Conservation (phyloP, 2,113 vertebrate genomes). For the Collichthys lucidus region DNA sequence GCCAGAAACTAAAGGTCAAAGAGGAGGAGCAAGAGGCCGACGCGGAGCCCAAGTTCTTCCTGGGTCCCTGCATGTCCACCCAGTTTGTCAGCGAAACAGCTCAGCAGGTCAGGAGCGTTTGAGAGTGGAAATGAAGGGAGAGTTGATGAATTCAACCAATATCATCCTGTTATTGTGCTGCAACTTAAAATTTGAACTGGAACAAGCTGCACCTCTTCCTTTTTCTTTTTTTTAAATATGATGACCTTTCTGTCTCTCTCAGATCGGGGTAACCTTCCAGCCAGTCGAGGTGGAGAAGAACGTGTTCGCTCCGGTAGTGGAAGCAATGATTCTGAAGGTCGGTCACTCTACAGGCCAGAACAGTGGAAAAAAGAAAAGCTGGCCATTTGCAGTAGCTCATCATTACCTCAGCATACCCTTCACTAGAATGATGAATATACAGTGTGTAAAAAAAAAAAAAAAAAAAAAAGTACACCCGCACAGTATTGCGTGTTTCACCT, state of each 20-base stretch:
- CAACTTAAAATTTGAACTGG: neutral
- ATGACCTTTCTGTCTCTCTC: constrained; percentile 48
- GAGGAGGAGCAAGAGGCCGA: constrained; percentile 92
- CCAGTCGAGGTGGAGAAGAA: constrained; percentile 93
- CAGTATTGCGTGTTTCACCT: constrained; percentile 37
- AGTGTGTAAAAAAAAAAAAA: neutral
- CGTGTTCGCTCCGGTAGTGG: constrained; percentile 91
- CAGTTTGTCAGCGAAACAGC: constrained; percentile 91
- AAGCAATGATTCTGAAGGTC: constrained; percentile 98
- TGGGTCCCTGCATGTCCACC: constrained; percentile 86
- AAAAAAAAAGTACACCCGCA: neutral
- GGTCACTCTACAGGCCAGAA: constrained; percentile 18
- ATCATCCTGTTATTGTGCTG: neutral
- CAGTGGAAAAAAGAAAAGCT: neutral
- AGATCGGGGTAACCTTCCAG: constrained; percentile 95
- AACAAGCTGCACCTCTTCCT: neutral
- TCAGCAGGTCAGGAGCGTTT: constrained; percentile 88
- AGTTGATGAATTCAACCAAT: neutral
- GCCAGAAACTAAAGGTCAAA: constrained; percentile 89
- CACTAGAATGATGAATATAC: constrained; percentile 35
- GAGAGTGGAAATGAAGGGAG: neutral
- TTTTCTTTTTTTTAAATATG: neutral
- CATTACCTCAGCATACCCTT: constrained; percentile 5
- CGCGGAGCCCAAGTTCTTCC: constrained; percentile 90
- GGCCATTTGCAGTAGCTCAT: constrained; percentile 8